These are phyloP conservation scores for Acanthisitta chloris DNA, from an alignment of 2,113 vertebrate species.

Conservation along the genomic window DNA sequence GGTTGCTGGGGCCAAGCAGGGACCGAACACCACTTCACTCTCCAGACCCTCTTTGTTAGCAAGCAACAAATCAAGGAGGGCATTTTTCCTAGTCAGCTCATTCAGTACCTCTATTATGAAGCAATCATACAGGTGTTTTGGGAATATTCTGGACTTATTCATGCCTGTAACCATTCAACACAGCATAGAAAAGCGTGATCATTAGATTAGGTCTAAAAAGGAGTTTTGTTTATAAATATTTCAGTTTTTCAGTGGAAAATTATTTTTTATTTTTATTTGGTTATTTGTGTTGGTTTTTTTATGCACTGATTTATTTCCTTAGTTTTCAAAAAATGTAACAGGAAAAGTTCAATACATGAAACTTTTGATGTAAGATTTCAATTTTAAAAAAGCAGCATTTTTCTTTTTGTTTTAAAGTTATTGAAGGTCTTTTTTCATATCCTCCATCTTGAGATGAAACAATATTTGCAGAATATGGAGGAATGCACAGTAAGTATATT, in stretches of 20 bases:
- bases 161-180: no score
- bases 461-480: not conserved
- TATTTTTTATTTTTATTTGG: fast-evolving
- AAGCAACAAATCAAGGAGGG: no score
- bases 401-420: not conserved
- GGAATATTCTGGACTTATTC: no score
- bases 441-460: not conserved
- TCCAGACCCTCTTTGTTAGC: no score
- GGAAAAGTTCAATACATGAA: not conserved
- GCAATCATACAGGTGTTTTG: no score
- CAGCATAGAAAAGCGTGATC: not conserved
- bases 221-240: not conserved
- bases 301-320: not conserved
- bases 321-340: not conserved
- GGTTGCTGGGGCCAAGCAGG: no score
- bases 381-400: not conserved
- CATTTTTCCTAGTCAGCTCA: no score
- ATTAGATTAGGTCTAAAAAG: not conserved
- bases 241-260: not conserved
- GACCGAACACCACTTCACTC: no score
- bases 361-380: fast-evolving
- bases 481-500: not conserved
- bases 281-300: not conserved
- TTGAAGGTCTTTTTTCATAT: not conserved
- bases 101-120: no score